These are phyloP conservation scores for Tetraodon nigroviridis DNA, from an alignment of 2,113 vertebrate genomes.

Conservation along the genomic window DNA sequence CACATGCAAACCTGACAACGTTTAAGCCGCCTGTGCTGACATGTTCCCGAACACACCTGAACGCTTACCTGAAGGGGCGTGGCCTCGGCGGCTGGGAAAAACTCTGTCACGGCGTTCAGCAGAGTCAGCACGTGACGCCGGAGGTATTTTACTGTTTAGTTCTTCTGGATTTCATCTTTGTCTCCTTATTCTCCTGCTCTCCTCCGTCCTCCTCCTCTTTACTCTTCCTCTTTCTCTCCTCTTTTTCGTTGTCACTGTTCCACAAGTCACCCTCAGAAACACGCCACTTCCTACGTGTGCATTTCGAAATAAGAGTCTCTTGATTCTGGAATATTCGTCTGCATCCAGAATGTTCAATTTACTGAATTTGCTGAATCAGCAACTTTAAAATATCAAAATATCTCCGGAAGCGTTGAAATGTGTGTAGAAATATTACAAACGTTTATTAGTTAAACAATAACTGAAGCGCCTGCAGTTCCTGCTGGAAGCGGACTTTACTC, in stretches of 20 bases:
- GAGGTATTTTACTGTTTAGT: neutral
- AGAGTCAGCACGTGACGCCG: neutral
- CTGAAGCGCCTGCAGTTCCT: no score
- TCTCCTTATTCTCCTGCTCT: neutral
- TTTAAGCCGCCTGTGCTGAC: neutral
- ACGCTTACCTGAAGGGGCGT: slow-evolving; percentile 24
- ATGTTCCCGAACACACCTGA: slow-evolving; percentile 9
- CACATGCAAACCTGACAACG: neutral
- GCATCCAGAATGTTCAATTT: no score
- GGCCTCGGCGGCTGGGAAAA: neutral
- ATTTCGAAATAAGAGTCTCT: slow-evolving; percentile 23
- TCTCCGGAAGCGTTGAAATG: no score
- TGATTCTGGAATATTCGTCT: no score
- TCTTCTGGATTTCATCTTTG: neutral
- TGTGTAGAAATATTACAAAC: no score
- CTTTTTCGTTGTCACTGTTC: neutral
- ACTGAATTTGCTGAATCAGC: no score
- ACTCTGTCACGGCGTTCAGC: neutral
- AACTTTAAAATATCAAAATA: no score
- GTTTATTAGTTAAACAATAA: no score
- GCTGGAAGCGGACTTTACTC: no score
- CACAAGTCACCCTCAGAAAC: neutral
- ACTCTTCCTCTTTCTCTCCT: neutral
- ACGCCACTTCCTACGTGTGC: neutral
- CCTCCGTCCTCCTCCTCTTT: neutral